Evolutionary conservation across 2,888 invertebrate species (phyloP).

Genomic region (Machimus rusticus): DNA sequence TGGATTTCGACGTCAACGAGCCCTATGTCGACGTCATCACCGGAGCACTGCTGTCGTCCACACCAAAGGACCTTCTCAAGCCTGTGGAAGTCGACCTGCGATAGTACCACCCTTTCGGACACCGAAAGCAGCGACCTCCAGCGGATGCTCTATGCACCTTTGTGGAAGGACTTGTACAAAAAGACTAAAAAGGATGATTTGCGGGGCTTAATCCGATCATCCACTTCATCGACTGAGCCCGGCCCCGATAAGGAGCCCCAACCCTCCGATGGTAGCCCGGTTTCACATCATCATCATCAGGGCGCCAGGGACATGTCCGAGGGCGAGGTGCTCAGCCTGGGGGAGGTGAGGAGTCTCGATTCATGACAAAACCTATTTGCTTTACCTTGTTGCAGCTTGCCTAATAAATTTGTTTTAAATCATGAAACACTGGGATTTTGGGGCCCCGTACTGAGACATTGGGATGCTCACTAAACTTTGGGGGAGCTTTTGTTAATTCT

Average conservation of each 20-base stretch:
- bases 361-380: neutral
- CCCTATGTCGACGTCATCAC: neutral
- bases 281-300: neutral
- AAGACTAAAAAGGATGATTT: neutral
- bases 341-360: neutral
- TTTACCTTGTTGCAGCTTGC: neutral
- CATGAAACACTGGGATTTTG: neutral
- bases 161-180: neutral
- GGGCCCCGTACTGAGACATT: neutral
- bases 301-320: neutral
- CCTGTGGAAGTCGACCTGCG: neutral
- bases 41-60: neutral
- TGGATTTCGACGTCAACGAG: neutral
- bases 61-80: neutral
- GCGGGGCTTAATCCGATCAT: neutral
- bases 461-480: neutral
- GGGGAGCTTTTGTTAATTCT: neutral
- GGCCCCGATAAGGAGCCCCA: neutral
- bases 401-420: neutral
- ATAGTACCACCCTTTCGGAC: neutral
- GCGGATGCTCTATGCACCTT: neutral
- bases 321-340: slow-evolving; percentile 19
- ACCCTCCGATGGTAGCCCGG: neutral
- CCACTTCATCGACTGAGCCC: neutral
- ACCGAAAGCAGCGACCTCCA: slow-evolving; percentile 4